A percentile compares a stretch with the other conserved stretches of the same genome.
Conservation (phyloP, 2,888 invertebrate species). For the Macrophya annulata region DNA sequence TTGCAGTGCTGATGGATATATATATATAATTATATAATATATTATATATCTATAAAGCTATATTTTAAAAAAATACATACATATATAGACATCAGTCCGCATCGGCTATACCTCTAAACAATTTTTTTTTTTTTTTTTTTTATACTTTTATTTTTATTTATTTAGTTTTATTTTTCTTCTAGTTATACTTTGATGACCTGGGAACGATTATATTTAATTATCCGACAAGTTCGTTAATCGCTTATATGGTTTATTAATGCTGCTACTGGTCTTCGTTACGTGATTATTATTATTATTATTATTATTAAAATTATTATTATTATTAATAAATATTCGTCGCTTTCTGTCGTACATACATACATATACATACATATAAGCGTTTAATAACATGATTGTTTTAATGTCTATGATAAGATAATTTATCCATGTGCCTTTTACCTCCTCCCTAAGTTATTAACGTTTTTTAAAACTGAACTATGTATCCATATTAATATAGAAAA, state of each 20-base stretch:
- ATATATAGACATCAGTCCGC: not conserved
- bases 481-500: not conserved
- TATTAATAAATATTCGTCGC: not conserved
- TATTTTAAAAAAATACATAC: not conserved
- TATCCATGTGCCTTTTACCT: not conserved
- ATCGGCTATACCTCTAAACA: not conserved
- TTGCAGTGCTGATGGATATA: not conserved
- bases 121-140: too few species aligned
- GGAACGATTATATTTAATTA: not conserved
- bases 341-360: too few species aligned
- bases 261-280: not conserved
- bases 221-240: not conserved
- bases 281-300: constrained; percentile 5
- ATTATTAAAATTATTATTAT: not conserved
- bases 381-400: too few species aligned
- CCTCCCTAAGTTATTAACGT: not conserved
- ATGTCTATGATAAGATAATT: not conserved
- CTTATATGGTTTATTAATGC: not conserved
- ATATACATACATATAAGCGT: too few species aligned
- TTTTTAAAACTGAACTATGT: not conserved
- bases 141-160: too few species aligned
- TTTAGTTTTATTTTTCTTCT: not conserved
- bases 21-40: too few species aligned
- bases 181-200: not conserved
- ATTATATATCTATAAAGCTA: not conserved